Percentiles rank a stretch among this genome's conserved stretches.
Conservation (phyloP, 1,140 invertebrate species). For the Drosophila oshimai region DNA sequence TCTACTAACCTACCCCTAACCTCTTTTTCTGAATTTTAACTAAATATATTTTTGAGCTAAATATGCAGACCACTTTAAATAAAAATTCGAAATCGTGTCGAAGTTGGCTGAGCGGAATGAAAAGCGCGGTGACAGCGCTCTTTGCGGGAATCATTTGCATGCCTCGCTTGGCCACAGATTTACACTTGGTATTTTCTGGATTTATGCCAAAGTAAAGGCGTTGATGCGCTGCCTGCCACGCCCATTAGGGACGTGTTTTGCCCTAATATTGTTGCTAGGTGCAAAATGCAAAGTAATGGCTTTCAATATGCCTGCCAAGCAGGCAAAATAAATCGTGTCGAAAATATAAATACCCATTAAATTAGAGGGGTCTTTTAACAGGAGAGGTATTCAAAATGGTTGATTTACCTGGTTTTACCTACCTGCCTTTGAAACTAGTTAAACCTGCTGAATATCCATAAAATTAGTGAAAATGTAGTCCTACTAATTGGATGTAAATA, state of each 20-base stretch:
- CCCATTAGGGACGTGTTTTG: conserved; percentile 26
- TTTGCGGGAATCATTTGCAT: conserved; percentile 42
- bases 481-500: conserved; percentile 29
- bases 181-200: conserved; percentile 48
- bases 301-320: conserved; percentile 59
- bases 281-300: conserved; percentile 77
- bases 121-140: conserved; percentile 21
- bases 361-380: background rate
- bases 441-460: background rate
- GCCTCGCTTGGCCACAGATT: conserved; percentile 22
- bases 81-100: background rate
- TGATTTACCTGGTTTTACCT: background rate
- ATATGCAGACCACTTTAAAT: background rate
- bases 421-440: background rate
- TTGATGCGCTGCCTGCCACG: conserved; percentile 16
- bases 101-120: conserved; percentile 11
- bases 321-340: background rate
- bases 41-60: too few relatives aligned
- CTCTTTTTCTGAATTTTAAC: too few relatives aligned
- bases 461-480: background rate
- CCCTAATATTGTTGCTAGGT: conserved; percentile 55
- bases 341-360: conserved; percentile 14
- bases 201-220: conserved; percentile 57
- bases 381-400: background rate
- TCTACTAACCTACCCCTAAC: too few relatives aligned